Evolutionary conservation across 2,113 vertebrate species (phyloP).

Genomic region (Muntiacus muntjak): DNA sequence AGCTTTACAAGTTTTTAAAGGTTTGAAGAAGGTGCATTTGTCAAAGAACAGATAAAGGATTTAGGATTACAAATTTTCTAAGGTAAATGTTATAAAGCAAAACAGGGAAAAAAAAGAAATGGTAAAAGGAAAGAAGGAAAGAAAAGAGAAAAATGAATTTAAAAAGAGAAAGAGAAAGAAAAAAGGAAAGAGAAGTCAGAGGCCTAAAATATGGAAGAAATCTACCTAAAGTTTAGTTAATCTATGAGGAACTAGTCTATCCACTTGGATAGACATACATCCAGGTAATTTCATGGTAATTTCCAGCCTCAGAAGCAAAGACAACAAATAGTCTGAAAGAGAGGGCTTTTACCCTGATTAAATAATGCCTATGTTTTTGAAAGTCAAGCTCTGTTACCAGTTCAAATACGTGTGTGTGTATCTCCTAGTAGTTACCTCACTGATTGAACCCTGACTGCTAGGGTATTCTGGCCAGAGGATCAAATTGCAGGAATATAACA

Average conservation of each 20-base stretch:
- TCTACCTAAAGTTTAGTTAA: neutral
- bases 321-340: neutral
- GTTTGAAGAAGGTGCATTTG: neutral
- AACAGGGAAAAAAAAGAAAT: too few species aligned
- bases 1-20: neutral
- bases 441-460: neutral
- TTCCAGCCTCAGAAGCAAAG: neutral
- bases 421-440: neutral
- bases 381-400: neutral
- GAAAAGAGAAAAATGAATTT: fast-evolving
- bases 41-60: neutral
- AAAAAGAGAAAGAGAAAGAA: too few species aligned
- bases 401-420: neutral
- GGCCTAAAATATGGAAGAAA: neutral
- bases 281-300: neutral
- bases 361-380: neutral
- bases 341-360: neutral
- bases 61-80: neutral
- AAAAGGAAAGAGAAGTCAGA: neutral
- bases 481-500: neutral
- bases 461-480: neutral
- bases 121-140: too few species aligned
- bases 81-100: neutral
- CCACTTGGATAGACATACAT: neutral
- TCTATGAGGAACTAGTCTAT: neutral